Percentiles rank a stretch among this genome's conserved stretches.
phyloP scores from a whole-genome alignment of 2,113 vertebrate species.

The Bostrychus sinensis region DNA sequence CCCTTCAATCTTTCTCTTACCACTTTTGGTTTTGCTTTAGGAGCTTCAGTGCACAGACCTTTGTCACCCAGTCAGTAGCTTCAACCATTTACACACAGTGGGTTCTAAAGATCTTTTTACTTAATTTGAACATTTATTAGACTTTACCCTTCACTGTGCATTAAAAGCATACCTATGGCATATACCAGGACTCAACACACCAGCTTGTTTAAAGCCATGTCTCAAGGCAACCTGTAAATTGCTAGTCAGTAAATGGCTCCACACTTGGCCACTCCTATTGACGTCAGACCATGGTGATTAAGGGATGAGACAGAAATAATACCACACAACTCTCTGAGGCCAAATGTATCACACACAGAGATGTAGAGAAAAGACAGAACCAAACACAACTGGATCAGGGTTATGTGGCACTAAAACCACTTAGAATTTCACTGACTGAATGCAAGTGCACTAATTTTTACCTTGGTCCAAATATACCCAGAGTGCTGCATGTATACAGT shows the following conservation, averaged over 20 bases:
- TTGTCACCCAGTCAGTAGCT: background rate
- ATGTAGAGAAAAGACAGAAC: background rate
- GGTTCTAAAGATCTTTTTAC: too few species aligned
- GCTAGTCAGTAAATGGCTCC: slow-evolving; percentile 9
- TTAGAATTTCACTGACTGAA: too few species aligned
- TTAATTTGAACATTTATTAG: background rate
- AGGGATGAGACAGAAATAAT: slow-evolving; percentile 59
- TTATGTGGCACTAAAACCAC: background rate
- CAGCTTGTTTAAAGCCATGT: background rate
- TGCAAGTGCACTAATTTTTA: too few species aligned
- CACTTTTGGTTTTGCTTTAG: background rate
- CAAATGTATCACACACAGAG: slow-evolving; percentile 18
- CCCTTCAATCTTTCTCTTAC: background rate
- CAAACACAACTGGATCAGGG: slow-evolving; percentile 1
- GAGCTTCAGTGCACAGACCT: background rate
- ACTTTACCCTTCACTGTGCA: background rate
- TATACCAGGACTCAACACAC: background rate
- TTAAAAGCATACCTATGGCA: background rate
- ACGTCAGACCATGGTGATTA: slow-evolving; percentile 71
- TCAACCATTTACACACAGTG: too few species aligned
- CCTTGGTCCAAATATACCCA: too few species aligned
- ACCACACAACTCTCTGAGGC: slow-evolving; percentile 15
- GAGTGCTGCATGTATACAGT: too few species aligned
- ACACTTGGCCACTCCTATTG: slow-evolving; percentile 57
- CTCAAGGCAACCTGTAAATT: slow-evolving; percentile 19